Evolutionary conservation across 2,888 invertebrate species (phyloP), one percentile per base, ranked within the genome.

Genomic region (Leucophora obtusa): DNA sequence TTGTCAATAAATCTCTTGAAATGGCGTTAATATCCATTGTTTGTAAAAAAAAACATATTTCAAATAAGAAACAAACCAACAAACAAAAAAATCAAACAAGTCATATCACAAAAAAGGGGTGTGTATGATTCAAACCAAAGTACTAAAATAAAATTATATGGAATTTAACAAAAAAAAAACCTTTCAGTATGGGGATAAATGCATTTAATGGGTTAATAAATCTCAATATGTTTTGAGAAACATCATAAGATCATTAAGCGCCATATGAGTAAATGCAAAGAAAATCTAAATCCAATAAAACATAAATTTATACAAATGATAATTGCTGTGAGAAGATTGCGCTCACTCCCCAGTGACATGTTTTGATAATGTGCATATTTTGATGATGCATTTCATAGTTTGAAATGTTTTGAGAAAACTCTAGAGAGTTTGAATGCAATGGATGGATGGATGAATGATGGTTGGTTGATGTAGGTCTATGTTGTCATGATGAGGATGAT

Each of bases 271-370:
- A 33, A 68, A 54, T 43, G 33, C 33, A 70, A 70, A 62, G 59
- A 51, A 73, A 73, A 72, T 70, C 50, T 51, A 65, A 69, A 59
- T 60, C 1, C 65, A 59, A 73, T 73, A 72, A 59, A 58, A 72
- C 28, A 53, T 54, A 76, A 18, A 65, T 28, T 28, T 28, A 28
- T 28, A 28, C 28, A 28, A 58, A 66, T 51, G 62, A 75, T 72
- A 71, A 80, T 80, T 76, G 80, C 47, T 68, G 65, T 77, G 73
- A 73, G 69, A 35, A 77, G 72, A 77, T 77, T 81, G 69, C 65
- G 62, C 72, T 81, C 65, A 66, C 72, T 81, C 81, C 81, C 81
- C 69, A 77, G 81, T 77, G 81, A 73, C 73, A 73, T 81, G 81
- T 77, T 77, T 73, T 60, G 69, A 66, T 71, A 70, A 77, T 73